Percentiles rank a stretch among this genome's conserved stretches.
These are phyloP conservation scores for Spongilla lacustris DNA, from an alignment of 37 sponge, comb jelly and placozoan species.

Conservation along the genomic window DNA sequence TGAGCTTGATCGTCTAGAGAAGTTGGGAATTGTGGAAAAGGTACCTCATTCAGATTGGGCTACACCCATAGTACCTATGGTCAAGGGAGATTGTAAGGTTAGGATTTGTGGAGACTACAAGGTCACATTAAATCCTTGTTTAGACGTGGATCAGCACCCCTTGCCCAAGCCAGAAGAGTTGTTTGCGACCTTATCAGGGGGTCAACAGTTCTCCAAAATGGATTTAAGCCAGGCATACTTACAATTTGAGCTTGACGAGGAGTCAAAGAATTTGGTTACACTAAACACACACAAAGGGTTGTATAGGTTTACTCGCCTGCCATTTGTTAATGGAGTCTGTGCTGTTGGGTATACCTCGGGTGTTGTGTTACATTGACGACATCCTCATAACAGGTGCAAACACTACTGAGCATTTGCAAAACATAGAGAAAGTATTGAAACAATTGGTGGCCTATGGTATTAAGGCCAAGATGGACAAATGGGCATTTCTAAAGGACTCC, in stretches of 20 bases:
- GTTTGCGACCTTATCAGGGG: slow-evolving; percentile 35
- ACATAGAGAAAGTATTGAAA: slow-evolving; percentile 23
- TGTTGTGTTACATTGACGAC: slow-evolving; percentile 41
- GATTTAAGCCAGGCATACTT: slow-evolving; percentile 52
- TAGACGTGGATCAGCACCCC: slow-evolving; percentile 50
- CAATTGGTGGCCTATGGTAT: slow-evolving; percentile 7
- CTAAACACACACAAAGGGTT: slow-evolving; percentile 61
- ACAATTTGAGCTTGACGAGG: slow-evolving; percentile 38
- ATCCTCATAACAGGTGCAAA: slow-evolving; percentile 31
- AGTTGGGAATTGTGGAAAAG: slow-evolving; percentile 23
- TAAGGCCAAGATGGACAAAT: not conserved
- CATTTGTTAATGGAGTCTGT: slow-evolving; percentile 42
- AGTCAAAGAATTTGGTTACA: slow-evolving; percentile 17
- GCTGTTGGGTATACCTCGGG: slow-evolving; percentile 13
- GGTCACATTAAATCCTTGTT: slow-evolving; percentile 42
- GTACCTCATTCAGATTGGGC: slow-evolving; percentile 58
- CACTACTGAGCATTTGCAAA: slow-evolving; percentile 35
- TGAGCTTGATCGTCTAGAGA: slow-evolving; percentile 35
- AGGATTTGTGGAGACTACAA: too few relatives aligned
- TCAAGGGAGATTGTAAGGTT: too few relatives aligned
- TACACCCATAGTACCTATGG: slow-evolving; percentile 56
- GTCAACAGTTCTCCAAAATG: slow-evolving; percentile 51
- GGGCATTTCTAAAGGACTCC: slow-evolving; percentile 6
- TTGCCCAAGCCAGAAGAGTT: slow-evolving; percentile 45
- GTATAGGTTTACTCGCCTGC: slow-evolving; percentile 22